Evolutionary conservation across 2,113 vertebrate genomes (phyloP), one percentile per base, ranked within the genome.

Genomic region (Leptocoma aspasia): DNA sequence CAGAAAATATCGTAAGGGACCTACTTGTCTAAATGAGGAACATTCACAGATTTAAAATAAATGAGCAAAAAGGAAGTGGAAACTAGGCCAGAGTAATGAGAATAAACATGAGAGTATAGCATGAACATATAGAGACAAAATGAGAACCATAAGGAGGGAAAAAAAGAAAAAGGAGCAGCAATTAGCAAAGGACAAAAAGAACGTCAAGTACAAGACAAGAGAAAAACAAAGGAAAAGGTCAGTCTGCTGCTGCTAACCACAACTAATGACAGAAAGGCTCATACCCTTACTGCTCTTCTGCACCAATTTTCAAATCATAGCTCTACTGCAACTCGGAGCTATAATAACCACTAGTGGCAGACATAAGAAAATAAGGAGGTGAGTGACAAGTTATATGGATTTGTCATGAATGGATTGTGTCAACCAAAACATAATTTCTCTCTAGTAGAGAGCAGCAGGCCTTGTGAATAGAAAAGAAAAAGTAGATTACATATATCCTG

Each of bases 41-140:
- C 13, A 75, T 75, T 84, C 42, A 56, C 71, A 71, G 84, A 71
- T 92, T 92, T 87, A 30, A 91, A 75, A 86, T 71, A 89, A 95
- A 81, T 54, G 11, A 91, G 19, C 11, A 71, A 70, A 90, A 95
- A 89, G 19, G 44, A 89, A 94, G 44, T 47, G 9, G 33, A 94
- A 96, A 95, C 24, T 84, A 87, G 84, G 84, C 39, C 81, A 91
- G 52, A 41, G 60, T 92, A 94, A 92, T 96, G 86, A 89, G 72
- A 31, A 81, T 84, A 35, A 94, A 87, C 72, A 91, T 75, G 78
- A 91, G 95, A 95, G 68, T 75, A 33, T 18, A 71, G 27, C 35
- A 47, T 44, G 47, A 89, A 42, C 10, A 69, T 86, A 53, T 4
- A 66, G 77, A 56, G 39, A 81, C 11, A 91, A 89, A 89, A 84